Evolutionary conservation across 2,113 vertebrate species (phyloP).

Genomic region (Nannobrachium achirus): DNA sequence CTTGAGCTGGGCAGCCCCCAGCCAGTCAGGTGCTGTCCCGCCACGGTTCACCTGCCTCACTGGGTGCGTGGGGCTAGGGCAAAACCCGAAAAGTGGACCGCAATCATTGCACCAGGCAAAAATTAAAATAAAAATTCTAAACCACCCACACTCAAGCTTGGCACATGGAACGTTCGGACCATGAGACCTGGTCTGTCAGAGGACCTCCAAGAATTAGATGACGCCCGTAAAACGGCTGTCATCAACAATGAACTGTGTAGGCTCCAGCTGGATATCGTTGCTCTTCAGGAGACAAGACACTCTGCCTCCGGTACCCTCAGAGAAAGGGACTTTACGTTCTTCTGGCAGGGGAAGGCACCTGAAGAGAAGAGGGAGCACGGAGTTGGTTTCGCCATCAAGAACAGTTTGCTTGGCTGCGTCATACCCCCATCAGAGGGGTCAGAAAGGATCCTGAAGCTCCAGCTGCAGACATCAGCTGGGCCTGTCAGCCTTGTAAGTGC

Average conservation of each 20-base stretch:
- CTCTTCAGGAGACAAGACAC: slow-evolving; percentile 10
- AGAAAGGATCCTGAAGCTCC: not conserved
- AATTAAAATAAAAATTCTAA: too few relatives aligned
- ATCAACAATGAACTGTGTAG: not conserved
- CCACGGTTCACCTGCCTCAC: too few relatives aligned
- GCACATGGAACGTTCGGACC: too few relatives aligned
- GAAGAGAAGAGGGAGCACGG: not conserved
- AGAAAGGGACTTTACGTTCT: slow-evolving; percentile 19
- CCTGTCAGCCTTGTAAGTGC: not conserved
- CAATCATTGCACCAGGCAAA: too few relatives aligned
- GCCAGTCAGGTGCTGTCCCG: too few relatives aligned
- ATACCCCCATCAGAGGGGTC: not conserved
- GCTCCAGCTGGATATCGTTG: slow-evolving; percentile 1
- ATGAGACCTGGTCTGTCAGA: too few relatives aligned
- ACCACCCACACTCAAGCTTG: too few relatives aligned
- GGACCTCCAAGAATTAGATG: too few relatives aligned
- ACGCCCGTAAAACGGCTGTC: too few relatives aligned
- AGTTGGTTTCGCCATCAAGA: slow-evolving; percentile 13
- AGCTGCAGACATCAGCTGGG: not conserved
- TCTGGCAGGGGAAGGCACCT: slow-evolving; percentile 4
- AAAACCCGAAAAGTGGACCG: too few relatives aligned
- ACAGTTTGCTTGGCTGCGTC: not conserved
- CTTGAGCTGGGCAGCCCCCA: too few relatives aligned
- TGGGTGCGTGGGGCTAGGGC: too few relatives aligned
- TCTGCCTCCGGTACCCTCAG: not conserved